Base-by-base conservation (phyloP, 2,888 invertebrate species). In the Mesorhabditis spiculigera region DNA sequence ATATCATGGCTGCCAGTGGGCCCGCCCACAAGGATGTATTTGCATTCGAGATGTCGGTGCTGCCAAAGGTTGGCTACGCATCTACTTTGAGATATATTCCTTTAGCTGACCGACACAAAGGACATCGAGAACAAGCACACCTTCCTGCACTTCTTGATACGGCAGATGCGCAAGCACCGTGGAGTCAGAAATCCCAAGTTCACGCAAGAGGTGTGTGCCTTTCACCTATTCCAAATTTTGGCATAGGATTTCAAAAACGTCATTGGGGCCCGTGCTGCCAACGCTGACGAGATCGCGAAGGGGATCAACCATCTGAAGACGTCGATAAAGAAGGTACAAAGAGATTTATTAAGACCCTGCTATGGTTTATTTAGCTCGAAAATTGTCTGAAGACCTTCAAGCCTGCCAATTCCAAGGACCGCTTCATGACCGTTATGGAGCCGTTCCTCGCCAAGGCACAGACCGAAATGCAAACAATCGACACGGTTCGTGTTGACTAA, bases 1-100 rank as follows among this genome's bases (percentile, higher is more conserved):
- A 98, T 88, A 95, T 93, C 85, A 93, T 98, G 93, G 95, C 95
- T 0, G 93, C 94, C 5, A 92, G 92, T 83, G 95, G 95, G 86
- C 95, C 93, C 1, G 73, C 71, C 63, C 77, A 76, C 71, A 75
- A 78, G 67, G 93, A 93, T 77, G 94, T 95, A 0, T 92, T 93
- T 82, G 98, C 95, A 1, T 98, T 97, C 87, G 96, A 98, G 87
- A 93, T 98, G 82, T 94, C 92, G 86, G 96, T 93, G 86, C 89
- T 98, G 8, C 92, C 95, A 0, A 96, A 97, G 90, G 93, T 93
- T 86, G 78, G 70, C 43, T 10, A 16, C 6, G 45, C 28, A n/a
- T 16, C 45, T 45, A 45, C 8, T 6, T n/a, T 44, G 28, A 28
- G 50, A 66, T 3, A 41, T 13, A 41, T 13, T 13, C 68, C 28